Evolutionary conservation across 2,888 invertebrate genomes (phyloP).

Genomic region (Pristionchus entomophagus): DNA sequence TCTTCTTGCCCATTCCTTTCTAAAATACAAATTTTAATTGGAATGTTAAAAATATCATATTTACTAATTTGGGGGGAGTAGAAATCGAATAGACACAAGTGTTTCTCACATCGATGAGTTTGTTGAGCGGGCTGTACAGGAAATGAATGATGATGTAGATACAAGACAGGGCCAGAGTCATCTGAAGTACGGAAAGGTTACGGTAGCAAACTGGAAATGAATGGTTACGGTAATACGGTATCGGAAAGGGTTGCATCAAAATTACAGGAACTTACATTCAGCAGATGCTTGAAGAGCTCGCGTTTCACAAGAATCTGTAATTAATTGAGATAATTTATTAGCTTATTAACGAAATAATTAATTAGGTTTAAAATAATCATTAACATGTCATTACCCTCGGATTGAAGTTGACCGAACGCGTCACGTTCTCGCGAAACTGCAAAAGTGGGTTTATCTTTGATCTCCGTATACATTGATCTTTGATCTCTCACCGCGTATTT

Average conservation of each 20-base stretch:
- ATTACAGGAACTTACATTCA: too few species aligned
- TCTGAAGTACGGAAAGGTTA: too few species aligned
- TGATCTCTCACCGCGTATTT: neutral
- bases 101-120: neutral
- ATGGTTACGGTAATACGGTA: too few species aligned
- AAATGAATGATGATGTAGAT: neutral
- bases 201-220: too few species aligned
- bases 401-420: neutral
- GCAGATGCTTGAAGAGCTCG: neutral
- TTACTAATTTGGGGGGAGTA: too few species aligned
- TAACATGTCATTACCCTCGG: neutral
- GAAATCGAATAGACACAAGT: too few species aligned
- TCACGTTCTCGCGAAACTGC: neutral
- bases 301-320: neutral
- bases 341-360: too few species aligned
- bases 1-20: neutral
- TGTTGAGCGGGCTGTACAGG: neutral
- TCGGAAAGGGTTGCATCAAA: too few species aligned
- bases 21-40: neutral
- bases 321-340: too few species aligned
- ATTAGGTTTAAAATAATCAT: neutral
- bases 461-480: neutral
- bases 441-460: neutral
- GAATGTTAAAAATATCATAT: too few species aligned
- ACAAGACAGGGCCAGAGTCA: neutral